Percentiles rank a stretch among this genome's conserved stretches.
These are phyloP conservation scores for Steatornis caripensis DNA, from an alignment of 2,113 vertebrate genomes.

Conservation along the genomic window DNA sequence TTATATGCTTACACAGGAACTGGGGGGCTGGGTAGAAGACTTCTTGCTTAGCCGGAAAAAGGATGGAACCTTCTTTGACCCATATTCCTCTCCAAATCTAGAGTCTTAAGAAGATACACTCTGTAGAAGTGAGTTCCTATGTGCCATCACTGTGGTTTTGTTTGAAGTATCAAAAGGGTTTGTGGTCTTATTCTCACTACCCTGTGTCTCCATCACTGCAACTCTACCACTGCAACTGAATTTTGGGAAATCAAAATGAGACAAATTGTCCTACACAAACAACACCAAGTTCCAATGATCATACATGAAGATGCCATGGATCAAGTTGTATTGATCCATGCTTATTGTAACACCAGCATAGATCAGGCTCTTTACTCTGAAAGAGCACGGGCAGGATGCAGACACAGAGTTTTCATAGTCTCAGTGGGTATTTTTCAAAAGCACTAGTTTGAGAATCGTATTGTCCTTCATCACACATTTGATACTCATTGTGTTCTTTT, in stretches of 20 bases:
- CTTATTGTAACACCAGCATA: neutral
- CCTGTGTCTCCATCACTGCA: accelerated
- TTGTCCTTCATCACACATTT: neutral
- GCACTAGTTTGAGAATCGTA: neutral
- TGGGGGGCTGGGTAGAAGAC: neutral
- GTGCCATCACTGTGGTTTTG: neutral
- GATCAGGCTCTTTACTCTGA: neutral
- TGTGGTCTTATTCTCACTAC: neutral
- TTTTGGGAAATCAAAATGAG: neutral
- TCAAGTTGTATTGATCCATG: accelerated
- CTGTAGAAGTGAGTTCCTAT: neutral
- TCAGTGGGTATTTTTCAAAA: neutral
- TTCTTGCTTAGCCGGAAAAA: neutral
- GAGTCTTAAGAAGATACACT: neutral
- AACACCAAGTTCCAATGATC: accelerated
- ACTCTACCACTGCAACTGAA: neutral
- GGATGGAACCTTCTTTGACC: neutral
- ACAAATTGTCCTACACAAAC: neutral
- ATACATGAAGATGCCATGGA: neutral
- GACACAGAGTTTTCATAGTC: neutral
- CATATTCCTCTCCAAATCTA: neutral
- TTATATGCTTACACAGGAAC: neutral
- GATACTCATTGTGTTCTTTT: neutral
- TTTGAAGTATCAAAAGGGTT: neutral
- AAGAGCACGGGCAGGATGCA: neutral